Conservation (phyloP, 2,888 invertebrate species). For the Blomia tropicalis region DNA sequence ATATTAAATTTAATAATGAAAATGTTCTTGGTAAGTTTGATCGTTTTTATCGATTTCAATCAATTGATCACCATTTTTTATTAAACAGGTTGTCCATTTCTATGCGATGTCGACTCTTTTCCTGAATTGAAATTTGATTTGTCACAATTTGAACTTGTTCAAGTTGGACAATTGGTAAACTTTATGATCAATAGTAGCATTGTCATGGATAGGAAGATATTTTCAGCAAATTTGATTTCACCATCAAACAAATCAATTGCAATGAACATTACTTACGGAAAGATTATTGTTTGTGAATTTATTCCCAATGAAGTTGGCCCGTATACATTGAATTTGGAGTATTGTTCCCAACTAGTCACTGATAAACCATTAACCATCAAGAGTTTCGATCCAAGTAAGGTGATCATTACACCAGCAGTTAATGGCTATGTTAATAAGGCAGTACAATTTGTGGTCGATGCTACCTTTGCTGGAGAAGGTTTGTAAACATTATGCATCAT, state of each 20-base stretch:
- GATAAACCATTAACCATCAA: conserved; percentile 89
- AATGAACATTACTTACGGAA: conserved; percentile 72
- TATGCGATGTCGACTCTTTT: conserved; percentile 65
- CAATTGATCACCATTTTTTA: conserved; percentile 10
- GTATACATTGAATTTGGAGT: conserved; percentile 64
- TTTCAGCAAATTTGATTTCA: not conserved
- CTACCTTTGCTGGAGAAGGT: conserved; percentile 89
- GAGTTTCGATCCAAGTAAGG: conserved; percentile 84
- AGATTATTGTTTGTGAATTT: conserved; percentile 71
- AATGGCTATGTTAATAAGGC: conserved; percentile 69
- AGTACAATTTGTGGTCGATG: conserved; percentile 85
- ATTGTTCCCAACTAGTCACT: conserved; percentile 61
- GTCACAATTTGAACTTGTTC: conserved; percentile 61
- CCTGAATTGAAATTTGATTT: conserved; percentile 56
- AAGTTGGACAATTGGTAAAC: conserved; percentile 60
- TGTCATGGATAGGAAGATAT: conserved; percentile 26
- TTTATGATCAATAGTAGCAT: conserved; percentile 48
- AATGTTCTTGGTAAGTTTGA: conserved; percentile 28
- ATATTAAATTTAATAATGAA: conserved; percentile 68
- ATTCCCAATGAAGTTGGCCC: conserved; percentile 80
- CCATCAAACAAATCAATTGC: conserved; percentile 62
- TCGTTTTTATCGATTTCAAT: not conserved
- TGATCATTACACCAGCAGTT: conserved; percentile 82
- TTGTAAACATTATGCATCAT: conserved; percentile 28
- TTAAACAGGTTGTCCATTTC: conserved; percentile 53